A percentile compares a stretch with the other conserved stretches of the same genome.
Evolutionary conservation across 2,113 vertebrate genomes (phyloP).

Genomic region (Hucho hucho): DNA sequence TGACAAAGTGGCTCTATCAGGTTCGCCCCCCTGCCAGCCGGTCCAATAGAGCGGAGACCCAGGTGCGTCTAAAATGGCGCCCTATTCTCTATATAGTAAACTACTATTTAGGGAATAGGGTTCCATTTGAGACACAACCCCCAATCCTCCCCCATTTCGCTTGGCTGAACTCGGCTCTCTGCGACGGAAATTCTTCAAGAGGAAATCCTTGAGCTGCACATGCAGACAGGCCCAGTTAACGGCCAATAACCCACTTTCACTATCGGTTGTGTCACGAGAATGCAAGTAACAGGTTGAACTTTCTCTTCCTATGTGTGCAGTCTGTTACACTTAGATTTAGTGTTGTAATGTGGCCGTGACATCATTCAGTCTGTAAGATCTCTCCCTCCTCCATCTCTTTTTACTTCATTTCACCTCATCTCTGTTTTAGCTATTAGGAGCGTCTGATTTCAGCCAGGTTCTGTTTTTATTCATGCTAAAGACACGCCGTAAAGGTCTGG

Average conservation of each 20-base stretch:
- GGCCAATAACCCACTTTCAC: not conserved
- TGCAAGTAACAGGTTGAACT: slow-evolving; percentile 13
- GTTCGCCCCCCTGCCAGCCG: not conserved
- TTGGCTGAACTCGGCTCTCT: not conserved
- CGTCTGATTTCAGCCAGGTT: not conserved
- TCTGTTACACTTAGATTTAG: not conserved
- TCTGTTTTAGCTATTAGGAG: not conserved
- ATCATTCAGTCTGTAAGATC: not conserved
- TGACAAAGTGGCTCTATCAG: not conserved
- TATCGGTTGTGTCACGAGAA: not conserved
- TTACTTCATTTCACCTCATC: not conserved
- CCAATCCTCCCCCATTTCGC: not conserved
- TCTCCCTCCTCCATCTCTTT: not conserved
- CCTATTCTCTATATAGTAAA: too few relatives aligned
- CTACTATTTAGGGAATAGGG: too few relatives aligned
- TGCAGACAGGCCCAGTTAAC: not conserved
- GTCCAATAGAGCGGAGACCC: not conserved
- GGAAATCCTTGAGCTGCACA: not conserved
- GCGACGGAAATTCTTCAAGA: not conserved
- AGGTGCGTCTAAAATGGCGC: too few relatives aligned
- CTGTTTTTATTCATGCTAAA: not conserved
- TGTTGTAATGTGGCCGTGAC: slow-evolving; percentile 24
- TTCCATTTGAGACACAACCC: too few relatives aligned
- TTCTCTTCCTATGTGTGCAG: slow-evolving; percentile 12
- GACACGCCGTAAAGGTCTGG: not conserved